Evolutionary conservation across 2,113 vertebrate genomes (phyloP).

Genomic region (Pithys albifrons): DNA sequence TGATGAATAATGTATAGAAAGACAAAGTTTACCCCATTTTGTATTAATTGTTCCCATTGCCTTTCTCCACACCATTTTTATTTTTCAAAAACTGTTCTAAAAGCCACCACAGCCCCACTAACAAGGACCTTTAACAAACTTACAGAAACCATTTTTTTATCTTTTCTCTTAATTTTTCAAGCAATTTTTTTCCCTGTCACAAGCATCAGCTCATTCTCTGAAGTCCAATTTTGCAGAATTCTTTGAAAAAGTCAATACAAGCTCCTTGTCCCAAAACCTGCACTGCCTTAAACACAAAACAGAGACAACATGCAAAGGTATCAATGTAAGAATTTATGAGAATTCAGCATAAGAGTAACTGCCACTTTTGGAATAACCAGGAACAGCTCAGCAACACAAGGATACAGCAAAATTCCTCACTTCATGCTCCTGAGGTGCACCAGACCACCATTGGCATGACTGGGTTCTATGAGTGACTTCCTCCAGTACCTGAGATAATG

Average conservation of each 20-base stretch:
- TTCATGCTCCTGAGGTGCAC: neutral
- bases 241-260: neutral
- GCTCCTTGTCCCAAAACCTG: neutral
- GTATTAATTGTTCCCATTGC: neutral
- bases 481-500: neutral
- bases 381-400: neutral
- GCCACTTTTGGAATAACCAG: neutral
- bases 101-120: neutral
- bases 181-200: rapidly evolving
- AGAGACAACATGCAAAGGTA: rapidly evolving
- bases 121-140: neutral
- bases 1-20: slow-evolving; percentile 68
- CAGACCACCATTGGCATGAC: rapidly evolving
- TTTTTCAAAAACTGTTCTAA: neutral
- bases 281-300: neutral
- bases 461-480: neutral
- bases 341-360: neutral
- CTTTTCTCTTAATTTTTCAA: neutral
- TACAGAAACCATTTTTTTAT: neutral
- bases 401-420: neutral
- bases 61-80: neutral
- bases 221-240: neutral
- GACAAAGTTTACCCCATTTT: slow-evolving; percentile 39
- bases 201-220: neutral
- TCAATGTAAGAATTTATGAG: neutral